A percentile compares a stretch with the other conserved stretches of the same genome.
phyloP scores from a whole-genome alignment of 2,888 invertebrate genomes.

The Euphydryas editha region DNA sequence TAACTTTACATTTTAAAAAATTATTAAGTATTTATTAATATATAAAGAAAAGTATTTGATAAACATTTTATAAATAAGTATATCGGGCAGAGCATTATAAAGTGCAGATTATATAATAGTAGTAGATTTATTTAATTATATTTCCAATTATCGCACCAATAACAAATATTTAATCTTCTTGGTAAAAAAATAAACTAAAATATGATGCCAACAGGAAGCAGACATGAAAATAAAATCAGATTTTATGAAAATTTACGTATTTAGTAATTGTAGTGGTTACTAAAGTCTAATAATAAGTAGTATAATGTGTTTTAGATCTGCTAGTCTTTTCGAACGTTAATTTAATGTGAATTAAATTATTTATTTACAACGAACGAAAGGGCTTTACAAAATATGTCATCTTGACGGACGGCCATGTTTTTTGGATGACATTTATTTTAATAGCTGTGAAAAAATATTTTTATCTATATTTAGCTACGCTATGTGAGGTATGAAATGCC shows the following conservation, averaged over 20 bases:
- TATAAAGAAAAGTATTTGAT: constrained; percentile 15
- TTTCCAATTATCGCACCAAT: neutral
- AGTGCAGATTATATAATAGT: constrained; percentile 39
- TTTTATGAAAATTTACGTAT: neutral
- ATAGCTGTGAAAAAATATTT: constrained; percentile 63
- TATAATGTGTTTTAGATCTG: neutral
- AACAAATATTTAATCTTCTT: neutral
- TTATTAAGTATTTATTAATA: neutral
- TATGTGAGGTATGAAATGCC: constrained; percentile 21
- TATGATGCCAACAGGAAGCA: neutral
- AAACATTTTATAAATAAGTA: constrained; percentile 35
- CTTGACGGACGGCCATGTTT: constrained; percentile 29
- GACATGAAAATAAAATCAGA: neutral
- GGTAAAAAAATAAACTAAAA: neutral
- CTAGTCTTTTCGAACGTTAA: constrained; percentile 61
- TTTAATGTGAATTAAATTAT: constrained; percentile 75
- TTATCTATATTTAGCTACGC: constrained; percentile 14
- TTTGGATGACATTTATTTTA: neutral
- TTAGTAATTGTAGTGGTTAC: neutral
- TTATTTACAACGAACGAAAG: constrained; percentile 64
- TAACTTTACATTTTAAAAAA: neutral
- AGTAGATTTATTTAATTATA: neutral
- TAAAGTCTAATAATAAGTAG: neutral
- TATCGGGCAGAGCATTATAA: constrained; percentile 55
- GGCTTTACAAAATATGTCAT: constrained; percentile 48